A percentile compares a stretch with the other conserved stretches of the same genome.
phyloP scores from a whole-genome alignment of 2,888 invertebrate species.

The Drosophila helvetica region DNA sequence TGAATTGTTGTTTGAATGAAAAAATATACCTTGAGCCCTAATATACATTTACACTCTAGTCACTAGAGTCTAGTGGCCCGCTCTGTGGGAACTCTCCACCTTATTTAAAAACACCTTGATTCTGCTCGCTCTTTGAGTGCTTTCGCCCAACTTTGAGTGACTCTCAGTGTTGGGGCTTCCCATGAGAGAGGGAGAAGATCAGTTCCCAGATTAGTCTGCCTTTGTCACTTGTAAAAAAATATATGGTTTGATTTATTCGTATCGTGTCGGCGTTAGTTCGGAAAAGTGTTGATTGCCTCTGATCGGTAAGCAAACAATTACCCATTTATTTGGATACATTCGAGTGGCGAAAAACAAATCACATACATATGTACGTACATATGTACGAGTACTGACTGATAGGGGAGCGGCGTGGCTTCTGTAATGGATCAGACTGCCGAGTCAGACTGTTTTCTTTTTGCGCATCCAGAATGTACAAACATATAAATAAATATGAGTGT shows the following conservation, averaged over 20 bases:
- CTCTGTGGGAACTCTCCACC: too few relatives aligned
- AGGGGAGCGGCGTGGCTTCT: background rate
- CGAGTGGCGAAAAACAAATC: background rate
- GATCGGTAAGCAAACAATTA: background rate
- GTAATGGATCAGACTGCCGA: background rate
- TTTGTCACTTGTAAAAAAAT: background rate
- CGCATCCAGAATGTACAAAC: background rate
- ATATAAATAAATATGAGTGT: background rate
- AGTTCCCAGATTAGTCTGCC: background rate
- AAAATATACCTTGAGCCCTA: too few relatives aligned
- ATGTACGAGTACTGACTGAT: background rate
- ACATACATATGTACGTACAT: too few relatives aligned
- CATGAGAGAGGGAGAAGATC: background rate
- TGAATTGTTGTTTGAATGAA: too few relatives aligned
- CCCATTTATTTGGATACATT: background rate
- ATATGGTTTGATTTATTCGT: background rate
- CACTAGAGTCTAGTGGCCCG: too few relatives aligned
- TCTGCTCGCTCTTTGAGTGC: background rate
- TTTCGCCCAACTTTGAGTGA: background rate
- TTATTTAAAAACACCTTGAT: too few relatives aligned
- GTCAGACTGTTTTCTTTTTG: too few relatives aligned
- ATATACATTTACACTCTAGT: too few relatives aligned
- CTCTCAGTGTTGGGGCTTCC: background rate
- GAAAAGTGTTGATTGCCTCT: background rate
- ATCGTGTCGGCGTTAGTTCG: background rate